Evolutionary conservation across 1,140 invertebrate genomes (phyloP).

Genomic region (Lepidotrigona ventralis): DNA sequence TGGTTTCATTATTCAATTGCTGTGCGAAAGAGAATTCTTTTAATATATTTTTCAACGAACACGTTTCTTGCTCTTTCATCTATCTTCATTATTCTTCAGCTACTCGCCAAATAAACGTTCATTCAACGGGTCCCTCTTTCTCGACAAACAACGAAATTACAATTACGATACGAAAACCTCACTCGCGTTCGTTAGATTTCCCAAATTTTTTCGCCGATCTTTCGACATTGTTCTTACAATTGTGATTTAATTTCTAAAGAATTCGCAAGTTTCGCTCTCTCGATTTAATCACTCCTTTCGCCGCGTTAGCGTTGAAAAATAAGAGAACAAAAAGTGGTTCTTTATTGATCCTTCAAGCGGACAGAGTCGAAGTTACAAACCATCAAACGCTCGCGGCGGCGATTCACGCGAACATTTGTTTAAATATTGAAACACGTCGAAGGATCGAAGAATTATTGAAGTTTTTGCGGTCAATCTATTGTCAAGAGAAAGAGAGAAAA

Average conservation of each 20-base stretch:
- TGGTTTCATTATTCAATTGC: background rate
- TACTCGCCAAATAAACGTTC: background rate
- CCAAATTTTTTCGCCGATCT: background rate
- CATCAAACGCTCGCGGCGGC: background rate
- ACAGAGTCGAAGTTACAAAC: background rate
- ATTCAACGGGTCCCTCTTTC: background rate
- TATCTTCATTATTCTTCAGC: too few species aligned
- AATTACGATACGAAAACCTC: too few species aligned
- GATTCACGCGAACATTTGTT: conserved; percentile 40
- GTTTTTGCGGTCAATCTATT: conserved; percentile 27
- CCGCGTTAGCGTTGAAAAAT: too few species aligned
- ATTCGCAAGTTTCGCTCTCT: background rate
- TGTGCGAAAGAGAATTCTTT: background rate
- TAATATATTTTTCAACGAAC: too few species aligned
- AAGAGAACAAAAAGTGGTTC: too few species aligned
- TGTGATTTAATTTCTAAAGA: background rate
- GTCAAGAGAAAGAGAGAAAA: background rate
- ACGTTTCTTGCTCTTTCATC: too few species aligned
- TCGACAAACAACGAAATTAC: background rate
- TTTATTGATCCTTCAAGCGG: background rate
- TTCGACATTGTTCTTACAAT: background rate
- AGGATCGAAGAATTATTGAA: conserved; percentile 31
- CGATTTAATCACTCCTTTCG: background rate
- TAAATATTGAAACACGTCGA: conserved; percentile 47
- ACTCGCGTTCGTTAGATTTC: background rate